Percentiles rank a stretch among this genome's conserved stretches.
phyloP scores from a whole-genome alignment of 1,140 invertebrate genomes.

The Drosophila azteca region DNA sequence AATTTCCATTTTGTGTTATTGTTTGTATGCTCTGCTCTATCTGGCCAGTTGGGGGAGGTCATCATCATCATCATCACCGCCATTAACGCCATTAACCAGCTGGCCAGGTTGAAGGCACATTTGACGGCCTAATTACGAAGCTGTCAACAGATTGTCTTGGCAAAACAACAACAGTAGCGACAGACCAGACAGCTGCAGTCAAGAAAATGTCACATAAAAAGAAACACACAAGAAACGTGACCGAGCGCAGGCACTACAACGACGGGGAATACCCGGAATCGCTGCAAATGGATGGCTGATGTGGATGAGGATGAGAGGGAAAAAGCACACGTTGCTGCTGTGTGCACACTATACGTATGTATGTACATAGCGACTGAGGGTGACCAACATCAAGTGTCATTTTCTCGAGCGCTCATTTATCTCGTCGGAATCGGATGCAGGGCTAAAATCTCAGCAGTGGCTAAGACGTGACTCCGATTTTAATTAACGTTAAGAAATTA shows the following conservation, averaged over 20 bases:
- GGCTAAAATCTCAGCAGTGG: slow-evolving; percentile 12
- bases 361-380: background rate
- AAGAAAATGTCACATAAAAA: slow-evolving; percentile 44
- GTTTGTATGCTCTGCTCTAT: background rate
- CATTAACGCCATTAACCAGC: slow-evolving; percentile 12
- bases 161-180: slow-evolving; percentile 9
- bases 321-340: slow-evolving; percentile 20
- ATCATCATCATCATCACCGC: slow-evolving; percentile 11
- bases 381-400: slow-evolving; percentile 63
- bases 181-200: background rate
- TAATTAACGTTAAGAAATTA: slow-evolving; percentile 41
- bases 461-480: slow-evolving; percentile 28
- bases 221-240: slow-evolving; percentile 60
- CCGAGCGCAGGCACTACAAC: slow-evolving; percentile 44
- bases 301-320: slow-evolving; percentile 23
- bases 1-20: no score
- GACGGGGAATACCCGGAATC: slow-evolving; percentile 3
- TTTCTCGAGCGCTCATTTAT: slow-evolving; percentile 75
- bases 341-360: no score
- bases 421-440: slow-evolving; percentile 15
- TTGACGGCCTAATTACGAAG: slow-evolving; percentile 67
- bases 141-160: slow-evolving; percentile 60
- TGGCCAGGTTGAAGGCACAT: slow-evolving; percentile 60
- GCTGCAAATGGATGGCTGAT: no score
- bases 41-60: slow-evolving; percentile 15